These are phyloP conservation scores for Punctoribates punctum DNA, from an alignment of 2,888 invertebrate species.

Conservation along the genomic window DNA sequence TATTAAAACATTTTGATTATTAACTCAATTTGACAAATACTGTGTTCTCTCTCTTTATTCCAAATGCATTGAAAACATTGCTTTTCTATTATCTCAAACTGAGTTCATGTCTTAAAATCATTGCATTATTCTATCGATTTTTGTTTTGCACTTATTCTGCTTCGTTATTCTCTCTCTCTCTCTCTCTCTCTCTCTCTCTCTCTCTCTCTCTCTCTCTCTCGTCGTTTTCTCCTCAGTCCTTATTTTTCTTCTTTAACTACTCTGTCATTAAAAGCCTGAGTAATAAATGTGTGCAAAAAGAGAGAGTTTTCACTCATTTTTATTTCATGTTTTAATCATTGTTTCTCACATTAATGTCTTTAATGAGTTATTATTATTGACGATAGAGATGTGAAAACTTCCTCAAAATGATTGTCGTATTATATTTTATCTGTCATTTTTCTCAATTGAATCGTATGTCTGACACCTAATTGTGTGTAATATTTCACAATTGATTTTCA, in stretches of 20 bases:
- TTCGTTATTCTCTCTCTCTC: conserved; percentile 25
- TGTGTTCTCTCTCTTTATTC: not conserved
- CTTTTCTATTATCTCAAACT: not conserved
- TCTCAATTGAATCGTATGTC: too few relatives aligned
- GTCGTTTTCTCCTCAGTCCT: not conserved
- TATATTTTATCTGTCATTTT: not conserved
- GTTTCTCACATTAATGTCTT: conserved; percentile 17
- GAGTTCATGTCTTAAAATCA: not conserved
- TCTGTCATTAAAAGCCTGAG: not conserved
- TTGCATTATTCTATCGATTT: not conserved
- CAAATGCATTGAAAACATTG: not conserved
- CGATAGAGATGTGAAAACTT: conserved; percentile 7
- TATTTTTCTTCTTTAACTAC: conserved; percentile 26
- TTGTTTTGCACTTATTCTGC: not conserved
- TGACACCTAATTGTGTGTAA: too few relatives aligned
- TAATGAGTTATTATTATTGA: conserved; percentile 12
- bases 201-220: conserved; percentile 22
- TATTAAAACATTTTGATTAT: not conserved
- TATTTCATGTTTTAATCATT: conserved; percentile 8
- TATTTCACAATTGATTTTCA: conserved; percentile 46
- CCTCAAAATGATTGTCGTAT: not conserved
- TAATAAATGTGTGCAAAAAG: not conserved
- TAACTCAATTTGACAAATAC: not conserved
- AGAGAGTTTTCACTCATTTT: not conserved
- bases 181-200: conserved; percentile 19